Base-by-base conservation (phyloP, 2,797 vertebrate species). In the Pseudotriccus pelzelni region DNA sequence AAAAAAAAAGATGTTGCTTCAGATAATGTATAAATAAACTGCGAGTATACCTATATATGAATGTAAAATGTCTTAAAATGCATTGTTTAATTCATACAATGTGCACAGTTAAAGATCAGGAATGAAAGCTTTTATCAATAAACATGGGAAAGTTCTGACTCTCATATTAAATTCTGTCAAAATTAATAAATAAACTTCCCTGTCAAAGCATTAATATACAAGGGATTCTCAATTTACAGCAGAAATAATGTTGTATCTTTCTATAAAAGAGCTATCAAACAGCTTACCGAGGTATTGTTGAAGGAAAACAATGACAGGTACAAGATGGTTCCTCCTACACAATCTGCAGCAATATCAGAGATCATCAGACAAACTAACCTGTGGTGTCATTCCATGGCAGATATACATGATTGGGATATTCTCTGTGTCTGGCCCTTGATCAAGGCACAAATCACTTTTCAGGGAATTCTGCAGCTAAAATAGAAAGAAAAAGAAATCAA, bases 341-440 rank as follows among this genome's bases (percentile, higher is more conserved):
- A 85, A 52, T n/a, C 69, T 58, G 37, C 39, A 93, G 72, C 63
- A 82, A 22, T 67, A 79, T 36, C 67, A 80, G 87, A 84, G 58
- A 75, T 64, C 37, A 66, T 90, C 60, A 89, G 14, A 55, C 46
- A 58, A 77, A 98, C 98, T 98, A 69, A 99, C 99, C 99, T 99
- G 99, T 39, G 99, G 99, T 23, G 99, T 99, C 99, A 99, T 98
- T 88, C 99, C 99, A 0, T 99, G 99, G 97, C 99, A 99, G 96
- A 99, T 98, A 91, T 99, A 99, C 97, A 99, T 96, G 96, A 99
- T 99, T 74, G 99, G 99, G 69, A 99, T 97, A 52, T 99, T 99
- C 98, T 99, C 99, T 6, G 98, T 99, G 90, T 99, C 99, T 23
- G 99, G 99, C 17, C 99, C 99, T 97, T 99, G 99, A 97, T 99